Percentiles rank a stretch among this genome's conserved stretches.
phyloP scores from a whole-genome alignment of 1,140 invertebrate species.

The Drosophila navojoa region DNA sequence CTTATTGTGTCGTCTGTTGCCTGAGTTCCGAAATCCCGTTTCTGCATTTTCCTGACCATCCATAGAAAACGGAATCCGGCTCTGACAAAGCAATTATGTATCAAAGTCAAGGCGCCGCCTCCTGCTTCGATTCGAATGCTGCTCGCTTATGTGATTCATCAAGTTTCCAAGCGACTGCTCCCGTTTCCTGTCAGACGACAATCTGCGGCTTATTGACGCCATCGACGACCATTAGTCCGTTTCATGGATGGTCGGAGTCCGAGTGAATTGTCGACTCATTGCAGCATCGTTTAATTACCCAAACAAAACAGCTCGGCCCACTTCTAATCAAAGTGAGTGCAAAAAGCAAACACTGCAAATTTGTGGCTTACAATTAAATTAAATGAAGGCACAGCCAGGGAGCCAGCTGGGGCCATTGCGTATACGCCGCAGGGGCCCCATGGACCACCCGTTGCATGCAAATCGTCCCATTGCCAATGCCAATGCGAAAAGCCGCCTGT shows the following conservation, averaged over 20 bases:
- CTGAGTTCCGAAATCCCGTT: not conserved
- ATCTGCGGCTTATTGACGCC: constrained; percentile 39
- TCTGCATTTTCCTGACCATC: not conserved
- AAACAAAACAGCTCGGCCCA: not conserved
- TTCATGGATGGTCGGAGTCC: not conserved
- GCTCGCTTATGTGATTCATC: constrained; percentile 37
- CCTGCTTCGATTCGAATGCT: constrained; percentile 23
- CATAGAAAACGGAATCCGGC: not conserved
- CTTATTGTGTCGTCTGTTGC: too few relatives aligned
- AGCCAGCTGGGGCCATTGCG: constrained; percentile 16
- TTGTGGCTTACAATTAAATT: constrained; percentile 27
- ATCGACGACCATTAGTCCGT: constrained; percentile 22
- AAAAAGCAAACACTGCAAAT: constrained; percentile 1
- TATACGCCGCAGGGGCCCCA: constrained; percentile 28
- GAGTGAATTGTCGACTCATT: constrained; percentile 23
- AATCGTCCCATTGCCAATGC: constrained; percentile 11
- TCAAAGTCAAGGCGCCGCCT: constrained; percentile 11
- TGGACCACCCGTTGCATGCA: constrained; percentile 20
- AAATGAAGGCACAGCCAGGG: constrained; percentile 18
- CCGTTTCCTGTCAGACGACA: constrained; percentile 7
- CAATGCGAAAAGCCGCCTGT: constrained; percentile 39
- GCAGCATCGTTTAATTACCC: constrained; percentile 19
- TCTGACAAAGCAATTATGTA: constrained; percentile 3
- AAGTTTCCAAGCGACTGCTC: constrained; percentile 47
- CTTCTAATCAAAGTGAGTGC: constrained; percentile 5